These are phyloP conservation scores for Vidua chalybeata DNA, from an alignment of 2,113 vertebrate species.

Conservation along the genomic window DNA sequence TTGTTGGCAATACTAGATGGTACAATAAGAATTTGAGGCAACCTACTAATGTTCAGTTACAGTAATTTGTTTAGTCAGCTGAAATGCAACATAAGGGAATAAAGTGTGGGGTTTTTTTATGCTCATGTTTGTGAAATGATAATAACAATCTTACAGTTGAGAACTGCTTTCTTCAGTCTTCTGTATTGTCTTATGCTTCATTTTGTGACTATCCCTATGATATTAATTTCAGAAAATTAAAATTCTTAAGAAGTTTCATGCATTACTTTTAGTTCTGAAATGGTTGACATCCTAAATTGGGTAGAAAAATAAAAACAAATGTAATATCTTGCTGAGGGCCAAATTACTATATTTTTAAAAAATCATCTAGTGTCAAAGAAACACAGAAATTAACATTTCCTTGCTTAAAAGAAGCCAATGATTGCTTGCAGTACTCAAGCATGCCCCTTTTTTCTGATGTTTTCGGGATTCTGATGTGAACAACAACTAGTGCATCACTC, in stretches of 20 bases:
- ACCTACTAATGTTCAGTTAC: not conserved
- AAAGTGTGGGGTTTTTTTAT: not conserved
- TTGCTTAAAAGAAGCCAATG: not conserved
- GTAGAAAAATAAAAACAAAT: not conserved
- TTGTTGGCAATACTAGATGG: not conserved
- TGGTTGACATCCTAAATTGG: not conserved
- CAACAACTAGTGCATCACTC: rapidly evolving
- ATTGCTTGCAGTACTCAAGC: not conserved
- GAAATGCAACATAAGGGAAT: not conserved
- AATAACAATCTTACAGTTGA: not conserved
- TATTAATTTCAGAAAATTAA: not conserved
- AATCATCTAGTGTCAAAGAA: not conserved
- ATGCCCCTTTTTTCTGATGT: not conserved
- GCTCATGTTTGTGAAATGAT: not conserved
- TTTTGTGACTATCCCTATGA: not conserved
- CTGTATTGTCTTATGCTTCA: not conserved
- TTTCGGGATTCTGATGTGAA: not conserved
- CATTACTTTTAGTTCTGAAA: constrained; percentile 6
- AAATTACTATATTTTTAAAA: not conserved
- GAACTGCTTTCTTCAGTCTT: not conserved
- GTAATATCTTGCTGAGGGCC: not conserved
- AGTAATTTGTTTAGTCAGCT: not conserved
- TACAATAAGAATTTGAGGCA: not conserved
- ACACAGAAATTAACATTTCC: not conserved
- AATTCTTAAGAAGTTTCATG: not conserved